phyloP scores from a whole-genome alignment of 2,888 invertebrate species.

The Athalia cordata region DNA sequence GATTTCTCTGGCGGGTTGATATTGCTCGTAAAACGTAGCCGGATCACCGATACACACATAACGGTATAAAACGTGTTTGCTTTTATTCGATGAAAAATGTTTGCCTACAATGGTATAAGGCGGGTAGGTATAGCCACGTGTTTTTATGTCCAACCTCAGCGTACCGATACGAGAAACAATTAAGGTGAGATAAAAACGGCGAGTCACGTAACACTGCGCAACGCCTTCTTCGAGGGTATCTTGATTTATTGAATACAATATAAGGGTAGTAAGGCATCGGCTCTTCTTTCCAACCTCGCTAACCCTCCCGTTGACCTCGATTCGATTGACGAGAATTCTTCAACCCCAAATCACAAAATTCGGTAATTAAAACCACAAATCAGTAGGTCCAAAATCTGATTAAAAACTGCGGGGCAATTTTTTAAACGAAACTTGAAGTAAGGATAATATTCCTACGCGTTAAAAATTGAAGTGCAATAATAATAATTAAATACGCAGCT shows the following conservation, averaged over 20 bases:
- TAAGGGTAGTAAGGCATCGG: not conserved
- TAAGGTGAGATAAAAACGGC: conserved; percentile 16
- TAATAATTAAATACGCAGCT: too few relatives aligned
- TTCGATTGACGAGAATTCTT: not conserved
- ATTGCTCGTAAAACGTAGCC: conserved; percentile 16
- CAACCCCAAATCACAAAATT: not conserved
- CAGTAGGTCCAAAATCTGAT: not conserved
- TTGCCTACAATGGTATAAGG: not conserved
- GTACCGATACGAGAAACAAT: not conserved
- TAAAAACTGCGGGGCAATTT: too few relatives aligned
- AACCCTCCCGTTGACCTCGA: not conserved
- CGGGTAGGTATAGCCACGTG: not conserved
- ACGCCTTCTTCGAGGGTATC: conserved; percentile 12
- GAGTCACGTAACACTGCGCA: not conserved
- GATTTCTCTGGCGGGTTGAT: conserved; percentile 24
- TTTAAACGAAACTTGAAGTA: too few relatives aligned
- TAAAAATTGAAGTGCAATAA: too few relatives aligned
- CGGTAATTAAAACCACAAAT: not conserved
- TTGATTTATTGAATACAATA: conserved; percentile 17
- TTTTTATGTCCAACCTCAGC: not conserved
- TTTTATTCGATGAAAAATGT: not conserved
- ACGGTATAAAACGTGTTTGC: conserved; percentile 7
- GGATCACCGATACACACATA: not conserved
- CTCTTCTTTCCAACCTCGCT: not conserved
- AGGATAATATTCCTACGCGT: too few relatives aligned